Evolutionary conservation across 2,797 vertebrate species (phyloP).

Genomic region (Esox lucius): DNA sequence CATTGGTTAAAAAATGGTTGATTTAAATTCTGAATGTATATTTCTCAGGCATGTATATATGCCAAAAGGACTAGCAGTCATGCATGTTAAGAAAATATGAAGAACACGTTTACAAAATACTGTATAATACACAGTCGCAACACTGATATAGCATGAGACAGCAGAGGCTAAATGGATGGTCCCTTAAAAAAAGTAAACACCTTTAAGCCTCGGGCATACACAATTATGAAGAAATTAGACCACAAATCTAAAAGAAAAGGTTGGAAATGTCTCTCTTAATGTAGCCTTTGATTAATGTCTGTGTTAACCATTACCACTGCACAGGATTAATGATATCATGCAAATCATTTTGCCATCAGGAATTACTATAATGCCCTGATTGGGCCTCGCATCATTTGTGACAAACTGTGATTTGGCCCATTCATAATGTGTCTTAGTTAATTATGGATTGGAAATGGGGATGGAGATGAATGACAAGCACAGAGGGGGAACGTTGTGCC

Average conservation of each 20-base stretch:
- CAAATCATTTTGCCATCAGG: conserved; percentile 41
- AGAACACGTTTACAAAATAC: neutral
- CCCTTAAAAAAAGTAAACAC: neutral
- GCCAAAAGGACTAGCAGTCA: neutral
- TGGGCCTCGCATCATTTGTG: conserved; percentile 24
- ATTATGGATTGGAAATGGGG: conserved; percentile 51
- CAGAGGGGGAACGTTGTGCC: conserved; percentile 29
- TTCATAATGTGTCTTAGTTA: conserved; percentile 55
- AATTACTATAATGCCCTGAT: conserved; percentile 26
- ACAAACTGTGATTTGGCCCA: conserved; percentile 43
- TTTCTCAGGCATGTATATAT: neutral
- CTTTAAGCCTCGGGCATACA: conserved; percentile 23
- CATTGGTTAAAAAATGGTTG: neutral
- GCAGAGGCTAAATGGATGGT: neutral
- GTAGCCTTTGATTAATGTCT: conserved; percentile 42
- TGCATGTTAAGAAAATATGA: neutral
- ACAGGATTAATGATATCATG: conserved; percentile 40
- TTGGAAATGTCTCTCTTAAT: conserved; percentile 56
- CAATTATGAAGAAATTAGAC: conserved; percentile 57
- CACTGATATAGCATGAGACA: neutral
- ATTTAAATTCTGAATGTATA: neutral
- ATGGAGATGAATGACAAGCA: conserved; percentile 3
- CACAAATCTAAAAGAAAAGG: conserved; percentile 56
- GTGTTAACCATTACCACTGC: conserved; percentile 13
- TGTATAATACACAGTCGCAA: neutral